phyloP scores from a whole-genome alignment of 1,140 invertebrate species.

The Bombus vancouverensis region DNA sequence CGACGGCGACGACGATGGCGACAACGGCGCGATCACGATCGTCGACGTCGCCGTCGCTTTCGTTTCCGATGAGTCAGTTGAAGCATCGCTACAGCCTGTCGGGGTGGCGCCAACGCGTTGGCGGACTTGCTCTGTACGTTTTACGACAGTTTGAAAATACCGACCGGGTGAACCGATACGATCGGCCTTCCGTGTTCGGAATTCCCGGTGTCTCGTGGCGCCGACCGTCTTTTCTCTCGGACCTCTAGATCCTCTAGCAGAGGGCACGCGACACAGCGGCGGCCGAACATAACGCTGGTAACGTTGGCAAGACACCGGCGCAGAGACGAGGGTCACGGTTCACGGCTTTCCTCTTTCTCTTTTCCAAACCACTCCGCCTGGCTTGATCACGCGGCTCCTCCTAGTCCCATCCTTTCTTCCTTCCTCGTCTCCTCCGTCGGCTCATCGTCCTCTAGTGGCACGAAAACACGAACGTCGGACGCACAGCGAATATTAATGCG shows the following conservation, averaged over 20 bases:
- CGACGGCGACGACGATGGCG: no score
- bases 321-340: no score
- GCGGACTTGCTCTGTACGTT: not conserved
- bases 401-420: not conserved
- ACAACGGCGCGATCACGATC: not conserved
- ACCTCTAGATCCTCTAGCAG: no score
- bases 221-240: not conserved
- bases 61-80: slow-evolving; percentile 43
- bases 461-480: slow-evolving; percentile 50
- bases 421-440: not conserved
- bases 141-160: not conserved
- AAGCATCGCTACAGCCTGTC: slow-evolving; percentile 17
- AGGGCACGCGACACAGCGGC: no score
- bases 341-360: no score
- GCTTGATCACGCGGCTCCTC: no score
- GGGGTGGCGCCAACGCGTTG: slow-evolving; percentile 34
- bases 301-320: no score
- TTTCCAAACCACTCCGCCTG: no score
- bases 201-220: not conserved
- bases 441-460: slow-evolving; percentile 7
- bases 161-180: not conserved
- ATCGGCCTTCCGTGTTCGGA: not conserved
- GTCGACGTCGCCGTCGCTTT: not conserved
- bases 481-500: slow-evolving; percentile 68
- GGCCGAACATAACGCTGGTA: no score